phyloP scores from a whole-genome alignment of 2,113 vertebrate genomes.

The Xenopus borealis region DNA sequence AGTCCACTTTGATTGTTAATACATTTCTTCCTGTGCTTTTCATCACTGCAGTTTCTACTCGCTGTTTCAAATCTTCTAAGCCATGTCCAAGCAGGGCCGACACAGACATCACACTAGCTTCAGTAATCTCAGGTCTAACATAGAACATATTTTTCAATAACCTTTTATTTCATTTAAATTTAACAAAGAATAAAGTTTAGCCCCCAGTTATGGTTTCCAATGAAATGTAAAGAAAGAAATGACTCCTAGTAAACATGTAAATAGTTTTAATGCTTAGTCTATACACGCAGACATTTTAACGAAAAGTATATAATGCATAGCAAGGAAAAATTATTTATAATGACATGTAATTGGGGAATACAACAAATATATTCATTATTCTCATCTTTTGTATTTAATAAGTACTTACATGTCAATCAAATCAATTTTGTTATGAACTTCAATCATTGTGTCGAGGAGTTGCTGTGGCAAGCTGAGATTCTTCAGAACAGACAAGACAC shows the following conservation, averaged over 20 bases:
- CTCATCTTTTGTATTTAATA: no score
- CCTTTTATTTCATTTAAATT: no score
- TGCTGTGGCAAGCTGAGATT: slow-evolving; percentile 72
- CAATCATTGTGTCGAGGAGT: slow-evolving; percentile 76
- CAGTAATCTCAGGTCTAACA: slow-evolving; percentile 64
- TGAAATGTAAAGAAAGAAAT: no score
- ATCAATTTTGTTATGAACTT: slow-evolving; percentile 94
- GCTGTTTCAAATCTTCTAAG: slow-evolving; percentile 66
- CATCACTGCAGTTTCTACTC: slow-evolving; percentile 72
- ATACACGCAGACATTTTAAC: no score
- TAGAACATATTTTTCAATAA: background rate
- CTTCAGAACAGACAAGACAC: slow-evolving; percentile 76
- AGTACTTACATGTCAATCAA: slow-evolving; percentile 74
- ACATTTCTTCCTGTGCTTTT: slow-evolving; percentile 69
- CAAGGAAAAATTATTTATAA: no score
- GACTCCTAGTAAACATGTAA: no score
- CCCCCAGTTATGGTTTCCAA: no score
- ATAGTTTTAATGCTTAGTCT: no score
- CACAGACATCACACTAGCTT: slow-evolving; percentile 60
- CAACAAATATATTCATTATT: no score
- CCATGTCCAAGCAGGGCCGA: slow-evolving; percentile 78
- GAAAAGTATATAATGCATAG: no score
- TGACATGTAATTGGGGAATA: no score
- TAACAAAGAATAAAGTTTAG: no score
- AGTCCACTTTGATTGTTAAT: slow-evolving; percentile 67